Base-by-base conservation (phyloP, 1,140 invertebrate genomes). In the Tetraneura akinire region DNA sequence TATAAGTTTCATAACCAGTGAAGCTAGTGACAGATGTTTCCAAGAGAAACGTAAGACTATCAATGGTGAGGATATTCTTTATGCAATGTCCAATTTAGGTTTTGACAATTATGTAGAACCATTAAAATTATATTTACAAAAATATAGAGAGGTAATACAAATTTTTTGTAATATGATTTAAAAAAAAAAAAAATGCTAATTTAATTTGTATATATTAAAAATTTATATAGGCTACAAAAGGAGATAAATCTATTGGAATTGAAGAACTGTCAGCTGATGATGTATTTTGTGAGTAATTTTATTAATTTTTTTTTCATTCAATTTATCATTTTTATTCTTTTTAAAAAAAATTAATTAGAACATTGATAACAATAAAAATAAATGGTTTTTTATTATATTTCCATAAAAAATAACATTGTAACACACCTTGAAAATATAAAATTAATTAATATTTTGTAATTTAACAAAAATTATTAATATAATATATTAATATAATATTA, bases 61-160 rank as follows among this genome's bases (percentile, higher is more conserved):
- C 29, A 99, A 99, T 84, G 98, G 97, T 80, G 98, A 99, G 88
- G 97, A 98, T 88, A 94, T 99, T 80, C 86, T 98, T 13, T 98
- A 95, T 87, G 97, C 98, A 0, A 98, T 99, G 93, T 94, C 94
- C 60, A 93, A 92, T 5, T 88, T 99, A 18, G 98, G 98, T 14
- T 99, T 99, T 87, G 98, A 99, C 84, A 98, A 97, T 86, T 99
- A 99, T 86, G 93, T 99, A 18, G 97, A 99, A 84, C 97, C 97
- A 0, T 86, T 99, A 26, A 98, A 98, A 88, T 85, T 97, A 23
- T 99, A 98, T 86, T 87, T 99, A 42, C 95, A 98, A 86, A 99
- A 98, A 87, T 99, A 98, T 85, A 90, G 97, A 87, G 96, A 99
- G 86, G 92, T 89, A 80, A 87, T 86, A 81, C 14, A 32, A 21